Base-by-base conservation (phyloP, 2,888 invertebrate species). In the Scelioninae gen. 1 region DNA sequence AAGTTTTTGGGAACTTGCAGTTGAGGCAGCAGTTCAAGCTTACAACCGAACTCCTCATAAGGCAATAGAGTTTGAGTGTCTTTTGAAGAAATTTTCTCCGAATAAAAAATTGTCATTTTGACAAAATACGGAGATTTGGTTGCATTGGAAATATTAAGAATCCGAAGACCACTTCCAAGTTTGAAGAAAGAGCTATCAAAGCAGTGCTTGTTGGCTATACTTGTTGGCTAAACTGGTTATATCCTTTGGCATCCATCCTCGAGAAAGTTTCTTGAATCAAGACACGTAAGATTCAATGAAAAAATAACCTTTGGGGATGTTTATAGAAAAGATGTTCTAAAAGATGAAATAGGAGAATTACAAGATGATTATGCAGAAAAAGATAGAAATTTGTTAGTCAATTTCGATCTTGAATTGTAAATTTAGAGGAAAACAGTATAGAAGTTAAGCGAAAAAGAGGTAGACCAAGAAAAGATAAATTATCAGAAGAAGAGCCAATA, bases 241-340 rank as follows among this genome's bases (percentile, higher is more conserved):
- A 13, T 56, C 1, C 56, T 56, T 1, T 56, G 56, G 56, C 56
- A 56, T 56, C 56, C 56, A 13, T 8, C n/a, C 0, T 29, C 56
- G 5, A 56, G 15, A 16, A 32, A 15, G 8, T 38, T 56, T 34
- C 15, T 56, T 7, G 56, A 56, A 16, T 15, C 34, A 2, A 56
- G 56, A 56, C 56, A 56, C 7, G 56, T 56, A 9, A 56, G 34
- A 56, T 56, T 56, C 15, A 56, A 56, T 56, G 56, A 56, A 15
- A 56, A 56, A 56, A 32, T 13, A 0, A 34, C 34, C 5, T 56
- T 15, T 56, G 56, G 56, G 29, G 32, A 56, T 56, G 49, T 16
- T 15, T 49, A 49, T 5, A 49, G 38, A 49, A 49, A 15, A 8
- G 15, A 49, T 5, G 16, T 4, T 9, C 23, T 51, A 15, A 51